Conservation (phyloP, 2,888 invertebrate species). For the Aspidiotus rigidus region DNA sequence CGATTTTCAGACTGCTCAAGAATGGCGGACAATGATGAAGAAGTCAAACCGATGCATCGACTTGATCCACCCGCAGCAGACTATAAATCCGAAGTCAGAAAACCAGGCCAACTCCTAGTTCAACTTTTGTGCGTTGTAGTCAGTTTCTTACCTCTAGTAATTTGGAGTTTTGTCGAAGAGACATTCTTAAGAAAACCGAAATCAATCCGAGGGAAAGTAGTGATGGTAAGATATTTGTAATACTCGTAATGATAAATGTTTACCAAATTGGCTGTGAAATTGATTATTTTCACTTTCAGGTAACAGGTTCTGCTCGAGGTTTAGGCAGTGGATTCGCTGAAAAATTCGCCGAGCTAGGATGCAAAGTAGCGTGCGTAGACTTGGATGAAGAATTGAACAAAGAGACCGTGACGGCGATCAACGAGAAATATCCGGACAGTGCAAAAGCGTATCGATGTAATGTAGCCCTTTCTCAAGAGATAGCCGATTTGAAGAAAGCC, state of each 20-base stretch:
- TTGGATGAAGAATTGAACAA: slow-evolving; percentile 33
- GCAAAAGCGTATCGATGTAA: slow-evolving; percentile 36
- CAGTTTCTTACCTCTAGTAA: not conserved
- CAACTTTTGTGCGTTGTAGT: slow-evolving; percentile 5
- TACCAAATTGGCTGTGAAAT: not conserved
- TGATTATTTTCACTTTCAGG: slow-evolving; percentile 19
- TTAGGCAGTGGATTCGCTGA: slow-evolving; percentile 35
- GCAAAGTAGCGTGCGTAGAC: slow-evolving; percentile 37
- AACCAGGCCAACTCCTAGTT: not conserved
- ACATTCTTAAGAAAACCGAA: slow-evolving; percentile 22
- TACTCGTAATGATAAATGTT: not conserved
- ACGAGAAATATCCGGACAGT: not conserved
- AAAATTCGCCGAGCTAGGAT: slow-evolving; percentile 35
- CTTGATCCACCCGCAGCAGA: slow-evolving; percentile 7
- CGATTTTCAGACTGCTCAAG: not conserved
- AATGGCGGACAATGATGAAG: not conserved
- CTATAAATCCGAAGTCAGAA: not conserved
- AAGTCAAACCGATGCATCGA: not conserved
- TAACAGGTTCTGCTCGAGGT: slow-evolving; percentile 37
- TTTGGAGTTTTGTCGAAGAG: slow-evolving; percentile 6
- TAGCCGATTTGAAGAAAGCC: slow-evolving; percentile 26
- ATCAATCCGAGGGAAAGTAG: slow-evolving; percentile 35
- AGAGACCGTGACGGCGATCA: slow-evolving; percentile 31
- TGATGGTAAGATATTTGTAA: slow-evolving; percentile 33
- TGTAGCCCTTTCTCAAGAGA: slow-evolving; percentile 35